Evolutionary conservation across 1,140 invertebrate genomes (phyloP).

Genomic region (Rhyacophila brunnea): DNA sequence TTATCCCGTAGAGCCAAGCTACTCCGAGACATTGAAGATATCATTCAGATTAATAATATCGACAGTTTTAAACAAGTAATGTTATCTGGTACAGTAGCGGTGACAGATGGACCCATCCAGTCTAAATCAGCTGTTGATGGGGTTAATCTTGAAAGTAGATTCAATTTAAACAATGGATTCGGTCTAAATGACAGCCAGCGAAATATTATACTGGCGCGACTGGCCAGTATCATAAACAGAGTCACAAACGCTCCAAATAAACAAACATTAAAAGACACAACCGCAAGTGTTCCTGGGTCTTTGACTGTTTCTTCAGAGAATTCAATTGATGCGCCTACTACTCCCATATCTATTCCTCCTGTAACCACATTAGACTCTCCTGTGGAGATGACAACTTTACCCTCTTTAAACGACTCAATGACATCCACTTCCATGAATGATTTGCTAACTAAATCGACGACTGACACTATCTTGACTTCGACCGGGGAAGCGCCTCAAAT

Average conservation of each 20-base stretch:
- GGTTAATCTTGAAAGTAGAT: no score
- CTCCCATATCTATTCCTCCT: neutral
- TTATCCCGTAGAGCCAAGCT: slow-evolving; percentile 51
- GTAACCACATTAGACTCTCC: neutral
- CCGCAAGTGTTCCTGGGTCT: no score
- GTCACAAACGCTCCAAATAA: no score
- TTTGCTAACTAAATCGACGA: slow-evolving; percentile 38
- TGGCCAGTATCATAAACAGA: no score
- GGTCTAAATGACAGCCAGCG: no score
- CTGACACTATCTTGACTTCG: slow-evolving; percentile 22
- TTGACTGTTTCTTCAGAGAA: no score
- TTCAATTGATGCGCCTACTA: no score
- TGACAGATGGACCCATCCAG: neutral
- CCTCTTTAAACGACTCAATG: neutral
- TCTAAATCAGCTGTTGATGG: no score
- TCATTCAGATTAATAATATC: slow-evolving; percentile 48
- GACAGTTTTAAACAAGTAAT: slow-evolving; percentile 25
- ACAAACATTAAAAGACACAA: no score
- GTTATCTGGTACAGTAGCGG: slow-evolving; percentile 3
- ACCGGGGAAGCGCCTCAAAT: slow-evolving; percentile 12
- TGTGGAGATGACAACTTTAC: slow-evolving; percentile 2
- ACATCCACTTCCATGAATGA: slow-evolving; percentile 2
- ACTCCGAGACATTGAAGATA: slow-evolving; percentile 52
- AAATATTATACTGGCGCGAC: no score
- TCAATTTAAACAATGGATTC: no score